Evolutionary conservation across 2,888 invertebrate genomes (phyloP).

Genomic region (Mythimna vitellina): DNA sequence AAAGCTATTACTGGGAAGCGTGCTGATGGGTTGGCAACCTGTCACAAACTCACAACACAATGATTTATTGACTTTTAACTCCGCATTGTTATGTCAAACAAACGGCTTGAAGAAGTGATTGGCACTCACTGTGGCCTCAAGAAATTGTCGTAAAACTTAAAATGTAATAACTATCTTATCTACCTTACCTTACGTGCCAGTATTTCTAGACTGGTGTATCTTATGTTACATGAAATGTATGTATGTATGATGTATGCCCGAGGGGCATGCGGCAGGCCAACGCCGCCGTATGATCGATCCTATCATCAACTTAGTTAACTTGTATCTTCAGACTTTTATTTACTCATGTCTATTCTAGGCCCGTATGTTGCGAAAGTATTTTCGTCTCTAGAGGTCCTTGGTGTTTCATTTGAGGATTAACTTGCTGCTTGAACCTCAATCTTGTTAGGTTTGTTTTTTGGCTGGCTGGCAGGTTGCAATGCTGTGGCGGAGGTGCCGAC

Average conservation of each 20-base stretch:
- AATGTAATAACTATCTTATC: neutral
- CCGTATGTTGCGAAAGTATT: constrained; percentile 41
- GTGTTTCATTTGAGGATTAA: constrained; percentile 35
- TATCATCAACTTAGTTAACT: constrained; percentile 57
- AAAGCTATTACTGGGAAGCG: constrained; percentile 7
- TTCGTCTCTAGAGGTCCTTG: constrained; percentile 30
- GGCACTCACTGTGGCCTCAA: constrained; percentile 14
- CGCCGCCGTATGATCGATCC: constrained; percentile 61
- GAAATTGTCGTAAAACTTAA: constrained; percentile 15
- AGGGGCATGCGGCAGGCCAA: constrained; percentile 53
- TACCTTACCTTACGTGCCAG: neutral
- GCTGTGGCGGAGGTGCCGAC: constrained; percentile 6
- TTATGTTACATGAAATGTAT: constrained; percentile 50
- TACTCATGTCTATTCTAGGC: constrained; percentile 40
- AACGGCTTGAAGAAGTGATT: constrained; percentile 23
- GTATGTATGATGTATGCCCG: constrained; percentile 62
- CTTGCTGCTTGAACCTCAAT: constrained; percentile 30
- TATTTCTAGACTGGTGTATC: constrained; percentile 43
- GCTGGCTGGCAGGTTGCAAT: constrained; percentile 24
- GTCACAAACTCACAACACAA: constrained; percentile 28
- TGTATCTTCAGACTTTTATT: constrained; percentile 53
- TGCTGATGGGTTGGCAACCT: constrained; percentile 19
- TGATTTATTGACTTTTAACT: constrained; percentile 41
- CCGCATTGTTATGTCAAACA: constrained; percentile 36
- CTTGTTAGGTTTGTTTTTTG: constrained; percentile 43